These are phyloP conservation scores for Araneus ventricosus DNA, from an alignment of 1,140 invertebrate genomes.

Conservation along the genomic window DNA sequence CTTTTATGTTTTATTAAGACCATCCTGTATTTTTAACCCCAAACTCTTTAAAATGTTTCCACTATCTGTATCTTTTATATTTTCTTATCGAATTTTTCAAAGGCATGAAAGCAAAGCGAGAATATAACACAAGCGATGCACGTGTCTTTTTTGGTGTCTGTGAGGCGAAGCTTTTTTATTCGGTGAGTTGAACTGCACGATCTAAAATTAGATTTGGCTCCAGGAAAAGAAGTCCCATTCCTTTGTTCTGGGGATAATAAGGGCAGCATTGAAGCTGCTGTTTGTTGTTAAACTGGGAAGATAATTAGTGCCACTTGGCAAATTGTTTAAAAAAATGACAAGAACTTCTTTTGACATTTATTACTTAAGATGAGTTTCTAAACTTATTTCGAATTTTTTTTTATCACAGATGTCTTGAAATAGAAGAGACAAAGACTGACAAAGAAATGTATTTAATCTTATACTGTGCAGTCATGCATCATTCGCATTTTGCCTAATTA, in stretches of 20 bases:
- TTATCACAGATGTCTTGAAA: no score
- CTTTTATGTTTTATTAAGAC: no score
- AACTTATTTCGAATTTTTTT: not conserved
- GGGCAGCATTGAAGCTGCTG: not conserved
- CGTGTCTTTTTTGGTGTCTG: not conserved
- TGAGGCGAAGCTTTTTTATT: not conserved
- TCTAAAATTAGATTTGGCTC: constrained; percentile 44
- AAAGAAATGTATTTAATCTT: not conserved
- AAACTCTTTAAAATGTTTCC: no score
- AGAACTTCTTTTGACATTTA: constrained; percentile 20
- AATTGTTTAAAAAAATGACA: constrained; percentile 27
- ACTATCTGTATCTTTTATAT: no score
- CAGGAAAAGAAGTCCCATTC: not conserved
- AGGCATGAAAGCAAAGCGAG: not conserved
- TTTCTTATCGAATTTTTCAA: not conserved
- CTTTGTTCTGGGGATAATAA: constrained; percentile 43
- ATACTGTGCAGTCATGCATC: no score
- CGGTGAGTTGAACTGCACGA: not conserved
- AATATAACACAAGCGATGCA: not conserved
- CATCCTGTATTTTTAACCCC: no score
- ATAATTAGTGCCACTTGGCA: constrained; percentile 52
- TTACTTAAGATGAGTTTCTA: not conserved
- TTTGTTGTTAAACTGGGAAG: constrained; percentile 31
- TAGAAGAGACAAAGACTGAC: not conserved
- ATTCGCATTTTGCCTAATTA: no score